Conservation (phyloP, 2,888 invertebrate genomes). For the Volucella inanis region DNA sequence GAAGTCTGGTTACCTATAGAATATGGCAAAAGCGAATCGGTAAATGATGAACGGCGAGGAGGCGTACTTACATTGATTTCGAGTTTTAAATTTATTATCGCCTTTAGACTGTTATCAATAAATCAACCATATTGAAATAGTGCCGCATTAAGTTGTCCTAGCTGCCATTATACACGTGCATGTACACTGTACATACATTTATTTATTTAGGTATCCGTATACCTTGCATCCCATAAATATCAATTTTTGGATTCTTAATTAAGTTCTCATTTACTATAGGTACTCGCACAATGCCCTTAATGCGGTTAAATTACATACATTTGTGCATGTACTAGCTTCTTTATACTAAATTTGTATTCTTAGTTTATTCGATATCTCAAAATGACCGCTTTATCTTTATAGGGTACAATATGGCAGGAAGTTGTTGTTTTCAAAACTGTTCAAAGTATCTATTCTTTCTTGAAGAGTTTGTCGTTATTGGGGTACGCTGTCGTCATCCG, state of each 20-base stretch:
- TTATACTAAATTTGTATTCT: no score
- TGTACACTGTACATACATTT: no score
- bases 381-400: conserved; percentile 8
- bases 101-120: conserved; percentile 63
- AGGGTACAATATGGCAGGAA: conserved; percentile 35
- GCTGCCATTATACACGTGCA: no score
- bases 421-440: conserved; percentile 2
- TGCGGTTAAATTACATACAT: no score
- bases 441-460: neutral
- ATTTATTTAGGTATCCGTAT: no score
- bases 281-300: no score
- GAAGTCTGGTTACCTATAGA: conserved; percentile 16
- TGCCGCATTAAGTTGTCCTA: conserved; percentile 44
- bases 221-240: no score
- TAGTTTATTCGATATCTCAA: neutral
- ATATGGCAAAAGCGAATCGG: conserved; percentile 13
- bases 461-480: conserved; percentile 24
- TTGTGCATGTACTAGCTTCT: no score
- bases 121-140: conserved; percentile 67
- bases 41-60: conserved; percentile 17
- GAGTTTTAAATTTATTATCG: conserved; percentile 67
- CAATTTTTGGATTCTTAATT: no score
- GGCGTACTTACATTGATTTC: conserved; percentile 48
- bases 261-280: no score
- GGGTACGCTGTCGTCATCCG: conserved; percentile 27